phyloP scores from a whole-genome alignment of 2,797 vertebrate genomes.

The Coilia nasus region DNA sequence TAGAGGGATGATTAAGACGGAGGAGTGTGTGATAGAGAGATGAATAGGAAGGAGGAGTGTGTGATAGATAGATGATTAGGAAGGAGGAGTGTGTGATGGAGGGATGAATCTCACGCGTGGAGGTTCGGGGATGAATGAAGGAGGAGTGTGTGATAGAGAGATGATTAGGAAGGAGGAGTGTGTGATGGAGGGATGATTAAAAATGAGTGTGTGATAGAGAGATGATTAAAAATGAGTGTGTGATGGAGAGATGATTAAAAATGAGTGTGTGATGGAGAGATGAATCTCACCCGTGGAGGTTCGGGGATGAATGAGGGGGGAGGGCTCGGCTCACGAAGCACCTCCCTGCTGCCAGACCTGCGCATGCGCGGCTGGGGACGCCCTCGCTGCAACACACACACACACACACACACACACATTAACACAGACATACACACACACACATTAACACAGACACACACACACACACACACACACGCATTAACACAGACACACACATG shows the following conservation, averaged over 20 bases:
- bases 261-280: not conserved
- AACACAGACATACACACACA: conserved; percentile 25
- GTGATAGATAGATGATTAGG: not conserved
- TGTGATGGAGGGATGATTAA: not conserved
- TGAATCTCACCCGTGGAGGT: conserved; percentile 89
- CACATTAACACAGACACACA: conserved; percentile 28
- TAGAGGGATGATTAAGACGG: not conserved
- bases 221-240: not conserved
- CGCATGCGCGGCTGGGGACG: conserved; percentile 72
- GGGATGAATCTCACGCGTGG: no score
- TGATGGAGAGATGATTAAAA: not conserved
- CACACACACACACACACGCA: not conserved
- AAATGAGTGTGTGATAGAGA: not conserved
- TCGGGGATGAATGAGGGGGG: conserved; percentile 96
- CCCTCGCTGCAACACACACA: not conserved
- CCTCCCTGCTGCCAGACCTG: conserved; percentile 84
- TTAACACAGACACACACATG: no score
- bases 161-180: not conserved
- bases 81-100: not conserved
- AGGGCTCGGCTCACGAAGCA: conserved; percentile 88
- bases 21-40: not conserved
- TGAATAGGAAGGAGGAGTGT: not conserved
- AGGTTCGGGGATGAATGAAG: no score
- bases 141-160: not conserved
- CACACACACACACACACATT: conserved; percentile 35